Evolutionary conservation across 1,140 invertebrate species (phyloP), one percentile per base, ranked within the genome.

Genomic region (Oryctes rhinoceros): DNA sequence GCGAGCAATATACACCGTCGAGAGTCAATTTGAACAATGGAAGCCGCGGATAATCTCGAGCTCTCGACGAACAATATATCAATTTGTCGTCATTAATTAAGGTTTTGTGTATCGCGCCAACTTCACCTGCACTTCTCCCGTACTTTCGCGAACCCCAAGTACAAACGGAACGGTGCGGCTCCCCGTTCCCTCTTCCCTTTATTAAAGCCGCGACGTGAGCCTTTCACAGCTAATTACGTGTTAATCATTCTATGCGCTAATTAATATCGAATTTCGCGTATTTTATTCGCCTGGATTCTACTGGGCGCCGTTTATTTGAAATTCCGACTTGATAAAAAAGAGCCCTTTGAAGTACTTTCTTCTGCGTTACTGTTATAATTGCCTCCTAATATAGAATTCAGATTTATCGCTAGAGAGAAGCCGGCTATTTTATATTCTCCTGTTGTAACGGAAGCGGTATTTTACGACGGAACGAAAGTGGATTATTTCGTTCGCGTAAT

Each of bases 81-180:
- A 59, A 59, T 59, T 59, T 59, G 53, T 59, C 53, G 53, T 59
- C 53, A 59, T 59, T 59, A 59, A 59, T 59, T 59, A 59, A 59
- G 53, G 53, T 59, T 59, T 59, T 59, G 53, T 59, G 18, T 59
- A 59, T 59, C 53, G 15, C 53, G 53, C 53, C 53, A 59, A 18
- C 53, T 59, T 18, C 53, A 59, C 53, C 13, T 59, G 53, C 53
- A 59, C 53, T 59, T 59, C 53, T 15, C 53, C 4, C 53, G 18
- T 59, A 59, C 53, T 59, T 59, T 18, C 1, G 18, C 7, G 6
- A n/a, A 3, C 15, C 53, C 53, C 15, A 59, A 59, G 53, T 59
- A 59, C 53, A 59, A 59, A 59, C 18, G 18, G 2, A 59, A 3
- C 53, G 0, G 24, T 59, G 18, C 53, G 53, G 53, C 53, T 30